These are phyloP conservation scores for Oasisia sp. DNA, from an alignment of 2,888 invertebrate species.

Conservation along the genomic window DNA sequence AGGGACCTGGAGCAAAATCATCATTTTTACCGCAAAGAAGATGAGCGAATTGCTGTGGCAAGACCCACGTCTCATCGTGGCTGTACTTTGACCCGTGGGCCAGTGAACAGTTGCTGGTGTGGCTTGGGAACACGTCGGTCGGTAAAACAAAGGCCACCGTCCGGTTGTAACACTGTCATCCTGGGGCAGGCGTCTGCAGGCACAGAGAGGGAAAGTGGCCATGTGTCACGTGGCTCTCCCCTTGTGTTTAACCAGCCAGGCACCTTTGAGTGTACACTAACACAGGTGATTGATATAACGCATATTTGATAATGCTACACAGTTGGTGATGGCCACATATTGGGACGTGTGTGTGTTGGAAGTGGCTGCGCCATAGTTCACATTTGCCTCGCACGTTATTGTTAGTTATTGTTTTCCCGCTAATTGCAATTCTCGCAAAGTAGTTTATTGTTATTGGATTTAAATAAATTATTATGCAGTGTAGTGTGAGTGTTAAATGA, in stretches of 20 bases:
- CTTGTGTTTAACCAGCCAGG: not conserved
- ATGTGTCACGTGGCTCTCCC: not conserved
- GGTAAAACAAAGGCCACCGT: not conserved
- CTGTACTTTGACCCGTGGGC: no score
- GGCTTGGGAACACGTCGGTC: not conserved
- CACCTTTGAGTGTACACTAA: not conserved
- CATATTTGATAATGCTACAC: not conserved
- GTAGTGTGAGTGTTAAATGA: not conserved
- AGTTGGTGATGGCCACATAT: not conserved
- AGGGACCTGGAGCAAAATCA: no score
- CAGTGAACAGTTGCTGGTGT: not conserved
- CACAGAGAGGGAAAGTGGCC: not conserved
- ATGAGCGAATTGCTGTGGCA: no score
- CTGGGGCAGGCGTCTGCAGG: not conserved
- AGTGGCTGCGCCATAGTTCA: not conserved
- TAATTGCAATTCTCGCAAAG: constrained; percentile 17
- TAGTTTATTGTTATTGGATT: constrained; percentile 1
- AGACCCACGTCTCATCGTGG: no score
- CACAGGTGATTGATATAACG: constrained; percentile 7
- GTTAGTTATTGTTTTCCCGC: not conserved
- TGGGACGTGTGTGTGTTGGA: not conserved
- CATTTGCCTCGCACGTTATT: not conserved
- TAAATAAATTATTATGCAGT: not conserved
- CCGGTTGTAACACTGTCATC: not conserved
- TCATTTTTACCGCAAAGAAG: no score